Base-by-base conservation (phyloP, 2,888 invertebrate species). In the Ectemnius continuus region DNA sequence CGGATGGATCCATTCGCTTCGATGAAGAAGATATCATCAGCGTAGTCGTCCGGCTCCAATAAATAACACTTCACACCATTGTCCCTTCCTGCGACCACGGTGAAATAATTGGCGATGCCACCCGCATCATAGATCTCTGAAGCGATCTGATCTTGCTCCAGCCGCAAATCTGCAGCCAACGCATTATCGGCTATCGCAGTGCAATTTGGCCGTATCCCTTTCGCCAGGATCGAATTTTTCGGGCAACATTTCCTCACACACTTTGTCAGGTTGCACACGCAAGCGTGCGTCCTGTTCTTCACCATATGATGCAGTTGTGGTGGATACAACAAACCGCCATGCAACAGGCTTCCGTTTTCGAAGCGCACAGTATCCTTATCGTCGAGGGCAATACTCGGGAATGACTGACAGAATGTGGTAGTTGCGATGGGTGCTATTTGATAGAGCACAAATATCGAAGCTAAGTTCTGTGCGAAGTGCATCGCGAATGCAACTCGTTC, bases 201-300 rank as follows among this genome's bases (percentile, higher is more conserved):
- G 16, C 78, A 78, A 1, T 52, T 61, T 11, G 68, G 78, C 14
- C 61, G 67, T 5, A 4, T 2, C 4, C 58, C 64, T 1, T 20
- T n/a, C 0, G 67, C 76, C 1, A 78, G 75, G 6, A 79, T 74
- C 60, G 86, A 72, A 36, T 83, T 76, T 46, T 67, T 68, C 11
- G 61, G 73, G 72, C 91, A 91, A 77, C 91, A 91, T 75, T 89
- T 90, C 70, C 87, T 82, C 70, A 91, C 67, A 61, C 89, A 89
- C 1, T 46, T 69, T 5, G 59, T 52, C 2, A 84, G 11, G 8
- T 83, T 70, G 70, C 90, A 90, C 36, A 80, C 47, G 74, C 90
- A 90, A 6, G 80, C 87, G 16, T 83, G 77, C 0, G 80, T 82
- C 3, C 59, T 20, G 36, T 86, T 84, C 11, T 76, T 75, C 2